Percentiles rank a stretch among this genome's conserved stretches.
phyloP scores from a whole-genome alignment of 2,888 invertebrate species.

The Mesorhabditis spiculigera region DNA sequence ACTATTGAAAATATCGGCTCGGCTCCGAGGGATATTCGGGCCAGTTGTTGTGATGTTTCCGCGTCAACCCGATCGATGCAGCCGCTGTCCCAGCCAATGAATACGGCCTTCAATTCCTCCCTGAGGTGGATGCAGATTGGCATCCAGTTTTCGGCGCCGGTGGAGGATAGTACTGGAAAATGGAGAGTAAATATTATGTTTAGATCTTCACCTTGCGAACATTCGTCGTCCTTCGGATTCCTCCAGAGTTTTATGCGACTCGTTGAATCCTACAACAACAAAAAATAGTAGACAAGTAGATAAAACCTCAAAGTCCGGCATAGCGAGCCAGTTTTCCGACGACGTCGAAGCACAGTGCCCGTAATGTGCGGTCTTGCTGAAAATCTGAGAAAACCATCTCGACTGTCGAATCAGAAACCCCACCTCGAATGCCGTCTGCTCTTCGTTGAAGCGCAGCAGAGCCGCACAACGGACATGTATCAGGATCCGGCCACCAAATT shows the following conservation, averaged over 20 bases:
- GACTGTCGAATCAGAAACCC: no score
- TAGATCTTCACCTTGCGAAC: no score
- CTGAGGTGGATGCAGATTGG: background rate
- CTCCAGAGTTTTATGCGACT: no score
- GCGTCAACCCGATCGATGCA: background rate
- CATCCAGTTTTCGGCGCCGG: background rate
- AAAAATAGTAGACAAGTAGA: background rate
- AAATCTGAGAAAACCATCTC: background rate
- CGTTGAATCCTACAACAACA: background rate
- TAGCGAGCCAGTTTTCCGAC: background rate
- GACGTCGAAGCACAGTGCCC: background rate
- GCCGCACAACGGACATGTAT: background rate
- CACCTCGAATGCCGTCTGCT: background rate
- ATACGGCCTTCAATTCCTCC: background rate
- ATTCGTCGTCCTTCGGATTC: no score
- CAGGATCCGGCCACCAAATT: background rate
- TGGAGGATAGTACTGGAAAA: background rate
- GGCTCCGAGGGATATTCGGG: background rate
- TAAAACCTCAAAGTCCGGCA: background rate
- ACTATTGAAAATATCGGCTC: background rate
- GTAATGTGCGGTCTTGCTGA: background rate
- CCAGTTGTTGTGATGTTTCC: no score
- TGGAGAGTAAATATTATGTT: background rate
- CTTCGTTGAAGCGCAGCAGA: background rate
- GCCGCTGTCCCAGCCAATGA: conserved; percentile 2